Evolutionary conservation across 2,888 invertebrate genomes (phyloP).

Genomic region (Dasypolia templi): DNA sequence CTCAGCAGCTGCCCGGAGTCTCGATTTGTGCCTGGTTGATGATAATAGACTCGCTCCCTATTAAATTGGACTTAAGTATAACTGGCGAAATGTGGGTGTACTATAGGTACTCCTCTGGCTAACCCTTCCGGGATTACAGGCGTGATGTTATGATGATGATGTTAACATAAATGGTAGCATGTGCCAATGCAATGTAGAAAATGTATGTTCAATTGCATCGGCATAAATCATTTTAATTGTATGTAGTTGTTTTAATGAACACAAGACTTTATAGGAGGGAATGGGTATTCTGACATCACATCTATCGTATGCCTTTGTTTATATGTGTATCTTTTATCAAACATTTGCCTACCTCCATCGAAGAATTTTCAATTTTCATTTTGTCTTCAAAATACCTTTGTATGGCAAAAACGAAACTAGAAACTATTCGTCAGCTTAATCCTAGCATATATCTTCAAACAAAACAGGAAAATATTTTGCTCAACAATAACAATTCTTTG

Average conservation of each 20-base stretch:
- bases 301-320: background rate
- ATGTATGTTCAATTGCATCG: slow-evolving; percentile 33
- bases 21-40: too few relatives aligned
- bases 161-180: slow-evolving; percentile 4
- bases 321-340: background rate
- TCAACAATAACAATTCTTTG: slow-evolving; percentile 12
- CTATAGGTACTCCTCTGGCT: too few relatives aligned
- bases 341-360: background rate
- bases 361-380: background rate
- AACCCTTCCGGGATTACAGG: too few relatives aligned
- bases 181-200: slow-evolving; percentile 7
- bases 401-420: background rate
- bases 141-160: too few relatives aligned
- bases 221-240: slow-evolving; percentile 42
- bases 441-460: slow-evolving; percentile 5
- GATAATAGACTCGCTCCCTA: too few relatives aligned
- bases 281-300: slow-evolving; percentile 17
- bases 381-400: background rate
- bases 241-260: slow-evolving; percentile 9
- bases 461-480: slow-evolving; percentile 22
- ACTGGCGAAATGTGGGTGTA: too few relatives aligned
- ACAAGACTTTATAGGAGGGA: slow-evolving; percentile 23
- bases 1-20: too few relatives aligned
- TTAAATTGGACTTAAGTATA: too few relatives aligned
- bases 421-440: slow-evolving; percentile 5